phyloP scores from a whole-genome alignment of 2,888 invertebrate species.

The Prosapia bicincta region DNA sequence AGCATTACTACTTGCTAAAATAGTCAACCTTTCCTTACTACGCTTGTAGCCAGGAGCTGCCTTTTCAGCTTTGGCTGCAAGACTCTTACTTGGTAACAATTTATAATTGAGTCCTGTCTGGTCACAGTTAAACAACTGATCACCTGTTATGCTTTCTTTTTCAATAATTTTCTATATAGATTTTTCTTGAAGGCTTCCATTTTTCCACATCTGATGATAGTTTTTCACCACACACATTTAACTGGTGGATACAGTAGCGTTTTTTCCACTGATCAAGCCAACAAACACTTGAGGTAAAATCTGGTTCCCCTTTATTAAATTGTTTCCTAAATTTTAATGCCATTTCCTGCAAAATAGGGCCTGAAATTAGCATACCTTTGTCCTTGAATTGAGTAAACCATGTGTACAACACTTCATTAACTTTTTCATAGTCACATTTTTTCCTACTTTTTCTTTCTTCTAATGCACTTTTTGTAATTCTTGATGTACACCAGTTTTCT shows the following conservation, averaged over 20 bases:
- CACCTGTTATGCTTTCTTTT: constrained; percentile 13
- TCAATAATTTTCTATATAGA: constrained; percentile 5
- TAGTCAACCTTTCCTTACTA: constrained; percentile 14
- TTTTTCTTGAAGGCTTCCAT: constrained; percentile 8
- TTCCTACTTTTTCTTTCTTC: constrained; percentile 17
- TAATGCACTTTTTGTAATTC: background rate
- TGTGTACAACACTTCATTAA: constrained; percentile 8
- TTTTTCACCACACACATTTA: constrained; percentile 21
- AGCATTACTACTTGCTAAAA: constrained; percentile 23
- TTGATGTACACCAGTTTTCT: too few relatives aligned
- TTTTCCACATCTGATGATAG: constrained; percentile 7
- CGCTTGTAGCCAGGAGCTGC: constrained; percentile 15
- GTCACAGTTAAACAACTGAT: constrained; percentile 24
- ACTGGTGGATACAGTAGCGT: constrained; percentile 17
- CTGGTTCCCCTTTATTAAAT: constrained; percentile 16
- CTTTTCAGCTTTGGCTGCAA: constrained; percentile 21
- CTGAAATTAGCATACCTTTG: constrained; percentile 11
- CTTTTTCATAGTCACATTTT: constrained; percentile 20
- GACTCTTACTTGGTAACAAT: constrained; percentile 27
- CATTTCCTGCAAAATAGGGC: constrained; percentile 9
- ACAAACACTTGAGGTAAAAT: constrained; percentile 14
- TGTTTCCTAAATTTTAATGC: constrained; percentile 6
- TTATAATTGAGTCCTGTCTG: constrained; percentile 31
- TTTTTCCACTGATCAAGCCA: constrained; percentile 22
- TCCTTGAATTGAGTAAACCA: constrained; percentile 18